Conservation (phyloP, 2,113 vertebrate species). For the Stegostoma tigrinum region DNA sequence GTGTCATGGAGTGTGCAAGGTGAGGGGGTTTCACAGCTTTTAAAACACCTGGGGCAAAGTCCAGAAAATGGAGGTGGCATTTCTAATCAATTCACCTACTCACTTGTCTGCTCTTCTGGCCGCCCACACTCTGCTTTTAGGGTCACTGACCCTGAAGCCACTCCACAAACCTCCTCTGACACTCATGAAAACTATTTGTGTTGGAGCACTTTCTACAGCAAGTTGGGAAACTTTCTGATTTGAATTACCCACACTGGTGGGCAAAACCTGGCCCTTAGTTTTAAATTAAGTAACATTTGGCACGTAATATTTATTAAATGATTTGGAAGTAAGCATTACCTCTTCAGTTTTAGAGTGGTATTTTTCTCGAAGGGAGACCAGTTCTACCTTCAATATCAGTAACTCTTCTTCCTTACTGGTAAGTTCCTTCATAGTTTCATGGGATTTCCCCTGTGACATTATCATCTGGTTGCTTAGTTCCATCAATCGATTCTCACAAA, state of each 20-base stretch:
- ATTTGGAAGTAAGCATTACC: constrained; percentile 42
- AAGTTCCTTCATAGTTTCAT: constrained; percentile 50
- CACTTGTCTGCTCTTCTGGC: too few relatives aligned
- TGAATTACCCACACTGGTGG: background rate
- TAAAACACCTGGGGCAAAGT: background rate
- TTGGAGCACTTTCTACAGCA: background rate
- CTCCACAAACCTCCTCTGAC: background rate
- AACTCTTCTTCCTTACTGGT: constrained; percentile 55
- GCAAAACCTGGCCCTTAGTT: background rate
- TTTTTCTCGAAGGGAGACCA: constrained; percentile 55
- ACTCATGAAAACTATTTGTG: background rate
- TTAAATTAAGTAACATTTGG: background rate
- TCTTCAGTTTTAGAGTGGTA: constrained; percentile 50
- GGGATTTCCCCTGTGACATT: constrained; percentile 54
- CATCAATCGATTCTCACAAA: constrained; percentile 49
- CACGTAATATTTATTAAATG: background rate
- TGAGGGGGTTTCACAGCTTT: too few relatives aligned
- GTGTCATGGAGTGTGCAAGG: too few relatives aligned
- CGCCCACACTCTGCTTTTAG: background rate
- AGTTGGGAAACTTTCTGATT: background rate
- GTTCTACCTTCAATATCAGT: constrained; percentile 57
- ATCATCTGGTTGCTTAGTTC: constrained; percentile 52
- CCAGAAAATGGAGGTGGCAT: background rate
- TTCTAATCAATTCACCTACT: background rate
- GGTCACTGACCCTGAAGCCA: background rate